A percentile compares a stretch with the other conserved stretches of the same genome.
Evolutionary conservation across 2,888 invertebrate genomes (phyloP).

Genomic region (Diabrotica balteata): DNA sequence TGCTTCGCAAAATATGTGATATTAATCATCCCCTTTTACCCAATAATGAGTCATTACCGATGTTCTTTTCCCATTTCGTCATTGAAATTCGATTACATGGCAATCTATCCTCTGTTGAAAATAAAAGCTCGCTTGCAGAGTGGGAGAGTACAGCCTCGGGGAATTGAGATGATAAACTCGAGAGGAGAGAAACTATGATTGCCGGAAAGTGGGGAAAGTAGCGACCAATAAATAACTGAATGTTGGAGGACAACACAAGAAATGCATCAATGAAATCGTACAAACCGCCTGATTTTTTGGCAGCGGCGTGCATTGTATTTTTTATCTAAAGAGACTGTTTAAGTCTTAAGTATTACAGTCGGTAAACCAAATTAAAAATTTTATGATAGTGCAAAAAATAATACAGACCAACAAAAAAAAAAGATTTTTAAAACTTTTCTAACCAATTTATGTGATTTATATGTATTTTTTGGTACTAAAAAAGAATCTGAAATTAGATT

Average conservation of each 20-base stretch:
- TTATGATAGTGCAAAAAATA: too few species aligned
- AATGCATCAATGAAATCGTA: constrained; percentile 41
- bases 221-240: constrained; percentile 55
- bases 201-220: constrained; percentile 57
- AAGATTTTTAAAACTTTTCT: too few species aligned
- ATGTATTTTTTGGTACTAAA: too few species aligned
- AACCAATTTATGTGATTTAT: too few species aligned
- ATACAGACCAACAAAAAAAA: too few species aligned
- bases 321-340: too few species aligned
- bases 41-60: constrained; percentile 12
- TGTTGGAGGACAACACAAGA: constrained; percentile 44
- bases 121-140: constrained; percentile 48
- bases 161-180: constrained; percentile 57
- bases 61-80: constrained; percentile 23
- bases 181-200: constrained; percentile 57
- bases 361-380: too few species aligned
- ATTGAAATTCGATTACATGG: constrained; percentile 33
- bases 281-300: not conserved
- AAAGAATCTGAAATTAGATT: too few species aligned
- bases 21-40: not conserved
- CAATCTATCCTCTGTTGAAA: constrained; percentile 36
- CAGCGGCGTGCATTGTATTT: too few species aligned
- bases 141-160: constrained; percentile 45
- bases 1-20: too few species aligned
- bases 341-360: too few species aligned